These are phyloP conservation scores for Saturnia pavonia DNA, from an alignment of 2,888 invertebrate genomes.

Conservation along the genomic window DNA sequence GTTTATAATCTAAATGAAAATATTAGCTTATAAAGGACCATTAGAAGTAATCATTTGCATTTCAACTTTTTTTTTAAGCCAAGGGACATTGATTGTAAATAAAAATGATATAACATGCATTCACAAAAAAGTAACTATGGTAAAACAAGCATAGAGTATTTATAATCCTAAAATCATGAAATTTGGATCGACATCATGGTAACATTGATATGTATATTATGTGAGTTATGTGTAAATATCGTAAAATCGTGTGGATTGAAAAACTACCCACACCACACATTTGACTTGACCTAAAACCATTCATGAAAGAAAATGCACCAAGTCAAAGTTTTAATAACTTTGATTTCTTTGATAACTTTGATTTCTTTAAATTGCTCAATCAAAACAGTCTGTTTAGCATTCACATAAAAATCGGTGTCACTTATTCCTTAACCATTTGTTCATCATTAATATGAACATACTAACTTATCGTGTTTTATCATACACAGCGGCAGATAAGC, in stretches of 20 bases:
- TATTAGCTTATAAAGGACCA: background rate
- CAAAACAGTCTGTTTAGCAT: background rate
- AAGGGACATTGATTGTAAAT: too few species aligned
- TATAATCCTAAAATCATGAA: background rate
- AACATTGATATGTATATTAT: background rate
- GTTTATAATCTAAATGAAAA: background rate
- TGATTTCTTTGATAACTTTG: too few species aligned
- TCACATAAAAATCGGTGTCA: background rate
- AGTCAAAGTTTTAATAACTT: background rate
- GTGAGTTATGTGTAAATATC: background rate
- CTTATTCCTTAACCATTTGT: background rate
- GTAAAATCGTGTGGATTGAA: background rate
- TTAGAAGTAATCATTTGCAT: background rate
- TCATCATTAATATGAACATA: background rate
- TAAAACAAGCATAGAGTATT: background rate
- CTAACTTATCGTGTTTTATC: background rate
- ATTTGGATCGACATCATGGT: background rate
- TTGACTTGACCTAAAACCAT: background rate
- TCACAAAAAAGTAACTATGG: background rate
- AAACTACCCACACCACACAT: background rate
- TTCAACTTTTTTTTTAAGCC: too few species aligned
- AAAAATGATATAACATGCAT: too few species aligned
- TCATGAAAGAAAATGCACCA: background rate
- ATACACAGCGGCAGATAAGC: background rate
- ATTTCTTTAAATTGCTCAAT: background rate